Evolutionary conservation across 2,113 vertebrate genomes (phyloP).

Genomic region (Nycticorax nycticorax): DNA sequence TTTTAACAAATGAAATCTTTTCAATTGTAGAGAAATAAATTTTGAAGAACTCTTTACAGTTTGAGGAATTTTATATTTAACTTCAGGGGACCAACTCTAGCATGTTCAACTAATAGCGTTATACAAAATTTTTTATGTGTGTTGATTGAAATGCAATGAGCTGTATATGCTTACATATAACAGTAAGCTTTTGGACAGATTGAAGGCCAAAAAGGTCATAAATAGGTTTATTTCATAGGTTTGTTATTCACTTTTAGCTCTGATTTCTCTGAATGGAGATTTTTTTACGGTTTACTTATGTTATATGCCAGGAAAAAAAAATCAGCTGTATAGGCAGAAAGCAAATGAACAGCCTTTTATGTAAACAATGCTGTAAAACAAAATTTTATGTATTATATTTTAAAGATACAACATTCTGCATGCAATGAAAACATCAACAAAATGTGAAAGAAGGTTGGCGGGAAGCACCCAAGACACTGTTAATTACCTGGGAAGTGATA

Average conservation of each 20-base stretch:
- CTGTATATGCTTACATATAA: not conserved
- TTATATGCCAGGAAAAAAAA: not conserved
- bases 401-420: not conserved
- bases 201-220: not conserved
- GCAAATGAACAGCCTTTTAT: not conserved
- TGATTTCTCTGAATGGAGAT: not conserved
- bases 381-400: not conserved
- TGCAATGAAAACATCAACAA: not conserved
- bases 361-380: not conserved
- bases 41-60: not conserved
- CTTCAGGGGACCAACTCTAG: not conserved
- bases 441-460: not conserved
- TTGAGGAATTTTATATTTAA: not conserved
- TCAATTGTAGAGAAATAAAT: not conserved
- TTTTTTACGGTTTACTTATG: not conserved
- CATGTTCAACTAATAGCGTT: not conserved
- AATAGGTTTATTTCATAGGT: not conserved
- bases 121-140: not conserved
- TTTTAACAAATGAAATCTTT: not conserved
- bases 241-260: not conserved
- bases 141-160: not conserved
- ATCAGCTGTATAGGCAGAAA: not conserved
- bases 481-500: slow-evolving; percentile 18
- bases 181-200: not conserved
- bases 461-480: not conserved